Evolutionary conservation across 2,888 invertebrate species (phyloP).

Genomic region (Thymelicus acteon): DNA sequence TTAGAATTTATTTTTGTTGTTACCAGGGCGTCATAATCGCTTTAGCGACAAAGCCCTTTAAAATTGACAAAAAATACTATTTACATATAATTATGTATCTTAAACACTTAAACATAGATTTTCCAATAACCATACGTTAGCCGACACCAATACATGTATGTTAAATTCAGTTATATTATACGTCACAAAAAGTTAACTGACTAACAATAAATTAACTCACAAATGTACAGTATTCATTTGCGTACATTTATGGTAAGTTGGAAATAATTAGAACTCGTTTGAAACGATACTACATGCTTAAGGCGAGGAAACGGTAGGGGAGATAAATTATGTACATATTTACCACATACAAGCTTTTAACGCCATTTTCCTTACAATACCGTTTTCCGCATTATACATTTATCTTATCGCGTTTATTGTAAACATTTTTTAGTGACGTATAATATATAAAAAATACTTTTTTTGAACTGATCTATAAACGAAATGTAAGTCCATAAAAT

Average conservation of each 20-base stretch:
- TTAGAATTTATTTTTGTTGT: too few species aligned
- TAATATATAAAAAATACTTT: too few species aligned
- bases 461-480: too few species aligned
- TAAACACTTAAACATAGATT: too few species aligned
- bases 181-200: constrained; percentile 16
- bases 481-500: too few species aligned
- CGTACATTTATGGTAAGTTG: constrained; percentile 48
- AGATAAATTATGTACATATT: constrained; percentile 24
- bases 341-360: constrained; percentile 17
- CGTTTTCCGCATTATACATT: not conserved
- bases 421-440: too few species aligned
- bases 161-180: constrained; percentile 2
- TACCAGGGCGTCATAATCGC: too few species aligned
- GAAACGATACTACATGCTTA: constrained; percentile 22
- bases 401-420: too few species aligned
- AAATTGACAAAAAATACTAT: too few species aligned
- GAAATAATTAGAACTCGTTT: constrained; percentile 47
- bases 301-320: constrained; percentile 1
- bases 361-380: constrained; percentile 6
- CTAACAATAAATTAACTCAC: constrained; percentile 34
- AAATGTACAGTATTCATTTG: constrained; percentile 21
- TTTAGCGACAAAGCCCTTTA: too few species aligned
- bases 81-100: too few species aligned
- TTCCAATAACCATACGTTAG: not conserved
- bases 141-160: constrained; percentile 6